Evolutionary conservation across 2,113 vertebrate genomes (phyloP).

Genomic region (Microcebus jonahi): DNA sequence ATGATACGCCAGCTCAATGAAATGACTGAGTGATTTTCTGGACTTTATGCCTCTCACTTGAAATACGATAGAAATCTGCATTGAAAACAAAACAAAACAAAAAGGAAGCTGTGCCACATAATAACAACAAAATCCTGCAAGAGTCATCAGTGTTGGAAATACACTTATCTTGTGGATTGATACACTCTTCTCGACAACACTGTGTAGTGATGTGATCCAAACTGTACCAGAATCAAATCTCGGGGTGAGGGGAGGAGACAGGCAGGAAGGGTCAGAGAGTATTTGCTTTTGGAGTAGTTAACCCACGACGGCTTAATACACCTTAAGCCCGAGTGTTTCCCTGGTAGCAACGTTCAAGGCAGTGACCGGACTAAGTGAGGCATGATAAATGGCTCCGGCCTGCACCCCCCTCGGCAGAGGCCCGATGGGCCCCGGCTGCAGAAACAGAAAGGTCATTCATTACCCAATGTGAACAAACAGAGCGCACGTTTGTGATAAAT

Average conservation of each 20-base stretch:
- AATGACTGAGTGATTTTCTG: neutral
- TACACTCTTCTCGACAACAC: constrained; percentile 73
- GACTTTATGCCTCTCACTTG: neutral
- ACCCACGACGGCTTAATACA: constrained; percentile 56
- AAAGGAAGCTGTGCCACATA: neutral
- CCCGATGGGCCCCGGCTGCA: constrained; percentile 79
- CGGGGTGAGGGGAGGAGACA: neutral
- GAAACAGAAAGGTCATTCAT: constrained; percentile 91
- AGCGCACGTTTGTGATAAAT: constrained; percentile 88
- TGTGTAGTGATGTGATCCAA: constrained; percentile 67
- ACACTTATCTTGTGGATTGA: constrained; percentile 42
- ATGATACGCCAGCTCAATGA: neutral
- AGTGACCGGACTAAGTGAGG: constrained; percentile 85
- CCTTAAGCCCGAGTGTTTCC: constrained; percentile 61
- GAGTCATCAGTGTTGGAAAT: neutral
- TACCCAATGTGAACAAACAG: constrained; percentile 86
- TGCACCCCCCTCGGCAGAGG: constrained; percentile 75
- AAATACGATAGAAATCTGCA: neutral
- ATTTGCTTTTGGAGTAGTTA: constrained; percentile 70
- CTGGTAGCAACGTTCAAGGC: constrained; percentile 71
- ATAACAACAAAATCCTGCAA: neutral
- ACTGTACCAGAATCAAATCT: constrained; percentile 68
- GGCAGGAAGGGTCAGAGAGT: constrained; percentile 29
- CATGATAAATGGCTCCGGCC: constrained; percentile 85
- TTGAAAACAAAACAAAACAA: neutral